These are phyloP conservation scores for Epicampocera succincta DNA, from an alignment of 2,888 invertebrate species.

Conservation along the genomic window DNA sequence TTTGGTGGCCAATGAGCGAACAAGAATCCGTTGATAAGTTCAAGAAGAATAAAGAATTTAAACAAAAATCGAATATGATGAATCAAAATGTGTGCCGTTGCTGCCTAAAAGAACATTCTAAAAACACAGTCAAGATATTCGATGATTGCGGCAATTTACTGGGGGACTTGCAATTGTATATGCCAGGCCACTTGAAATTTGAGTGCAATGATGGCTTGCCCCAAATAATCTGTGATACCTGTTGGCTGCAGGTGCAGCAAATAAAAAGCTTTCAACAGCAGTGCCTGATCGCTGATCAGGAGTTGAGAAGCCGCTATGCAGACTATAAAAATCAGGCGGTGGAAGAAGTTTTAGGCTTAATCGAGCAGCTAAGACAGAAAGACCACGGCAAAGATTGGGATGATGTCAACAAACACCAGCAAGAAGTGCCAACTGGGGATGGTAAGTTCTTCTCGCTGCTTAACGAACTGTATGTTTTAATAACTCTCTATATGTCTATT, in stretches of 20 bases:
- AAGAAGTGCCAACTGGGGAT: neutral
- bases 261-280: conserved; percentile 74
- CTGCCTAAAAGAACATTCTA: conserved; percentile 75
- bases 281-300: conserved; percentile 75
- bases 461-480: neutral
- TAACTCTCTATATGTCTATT: neutral
- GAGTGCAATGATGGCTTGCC: conserved; percentile 74
- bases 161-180: conserved; percentile 71
- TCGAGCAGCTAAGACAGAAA: conserved; percentile 57
- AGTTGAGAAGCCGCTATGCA: conserved; percentile 71
- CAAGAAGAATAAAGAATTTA: neutral
- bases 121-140: conserved; percentile 72
- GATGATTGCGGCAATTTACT: conserved; percentile 69
- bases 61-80: conserved; percentile 51
- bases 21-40: conserved; percentile 29
- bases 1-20: conserved; percentile 27
- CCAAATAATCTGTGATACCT: conserved; percentile 75
- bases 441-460: conserved; percentile 12
- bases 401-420: neutral
- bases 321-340: conserved; percentile 73
- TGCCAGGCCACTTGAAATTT: conserved; percentile 71
- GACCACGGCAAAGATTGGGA: neutral
- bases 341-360: conserved; percentile 71
- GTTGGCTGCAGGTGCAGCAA: conserved; percentile 73
- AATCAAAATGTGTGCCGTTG: conserved; percentile 75